Evolutionary conservation across 1,140 invertebrate genomes (phyloP).

Genomic region (Drosophila truncata): DNA sequence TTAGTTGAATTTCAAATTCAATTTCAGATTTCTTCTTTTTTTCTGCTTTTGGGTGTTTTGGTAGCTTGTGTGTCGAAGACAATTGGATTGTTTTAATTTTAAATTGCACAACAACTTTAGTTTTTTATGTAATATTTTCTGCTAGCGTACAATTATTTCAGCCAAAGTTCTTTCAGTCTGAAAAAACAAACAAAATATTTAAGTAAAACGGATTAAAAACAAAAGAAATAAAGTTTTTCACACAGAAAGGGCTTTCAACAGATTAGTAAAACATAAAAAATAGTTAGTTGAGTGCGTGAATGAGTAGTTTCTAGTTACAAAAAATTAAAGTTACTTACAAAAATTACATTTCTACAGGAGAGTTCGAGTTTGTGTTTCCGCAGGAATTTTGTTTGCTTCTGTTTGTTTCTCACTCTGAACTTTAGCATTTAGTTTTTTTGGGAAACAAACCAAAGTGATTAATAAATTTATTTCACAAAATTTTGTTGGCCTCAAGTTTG

Average conservation of each 20-base stretch:
- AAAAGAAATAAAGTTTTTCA: slow-evolving; percentile 8
- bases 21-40: slow-evolving; percentile 58
- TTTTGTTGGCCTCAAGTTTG: slow-evolving; percentile 17
- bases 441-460: slow-evolving; percentile 12
- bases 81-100: slow-evolving; percentile 41
- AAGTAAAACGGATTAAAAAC: slow-evolving; percentile 35
- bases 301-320: slow-evolving; percentile 12
- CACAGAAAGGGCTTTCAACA: slow-evolving; percentile 8
- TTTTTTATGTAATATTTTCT: slow-evolving; percentile 29
- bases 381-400: slow-evolving; percentile 2
- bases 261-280: slow-evolving; percentile 31
- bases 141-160: slow-evolving; percentile 82
- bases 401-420: slow-evolving; percentile 2
- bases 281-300: slow-evolving; percentile 19
- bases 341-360: slow-evolving; percentile 14
- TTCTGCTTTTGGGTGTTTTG: slow-evolving; percentile 48
- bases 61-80: slow-evolving; percentile 33
- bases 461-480: slow-evolving; percentile 15
- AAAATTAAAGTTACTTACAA: slow-evolving; percentile 39
- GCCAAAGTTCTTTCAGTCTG: slow-evolving; percentile 85
- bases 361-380: slow-evolving; percentile 14
- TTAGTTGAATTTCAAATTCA: slow-evolving; percentile 70
- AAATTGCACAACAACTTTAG: slow-evolving; percentile 29
- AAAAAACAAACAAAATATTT: slow-evolving; percentile 66
- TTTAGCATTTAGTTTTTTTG: slow-evolving; percentile 31